A percentile compares a stretch with the other conserved stretches of the same genome.
Conservation (phyloP, 2,888 invertebrate species). For the Dermolepida albohirtum region DNA sequence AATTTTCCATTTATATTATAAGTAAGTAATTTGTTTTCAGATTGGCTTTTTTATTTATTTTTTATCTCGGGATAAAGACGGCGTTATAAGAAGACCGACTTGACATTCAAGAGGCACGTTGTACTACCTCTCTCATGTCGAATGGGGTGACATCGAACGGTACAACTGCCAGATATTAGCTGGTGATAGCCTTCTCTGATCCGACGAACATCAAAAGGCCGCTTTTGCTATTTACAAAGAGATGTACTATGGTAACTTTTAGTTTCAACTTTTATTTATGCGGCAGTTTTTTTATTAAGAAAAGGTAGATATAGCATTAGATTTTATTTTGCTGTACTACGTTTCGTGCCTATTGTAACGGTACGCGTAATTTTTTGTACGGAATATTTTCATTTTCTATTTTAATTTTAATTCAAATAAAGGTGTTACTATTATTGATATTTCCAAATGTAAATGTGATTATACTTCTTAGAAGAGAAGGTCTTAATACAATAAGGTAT, state of each 20-base stretch:
- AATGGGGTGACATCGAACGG: constrained; percentile 16
- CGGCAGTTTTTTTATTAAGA: too few species aligned
- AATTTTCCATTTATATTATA: constrained; percentile 59
- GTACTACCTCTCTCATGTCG: constrained; percentile 16
- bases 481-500: too few species aligned
- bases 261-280: too few species aligned
- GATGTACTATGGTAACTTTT: not conserved
- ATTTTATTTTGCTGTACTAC: too few species aligned
- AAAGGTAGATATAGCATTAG: too few species aligned
- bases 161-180: constrained; percentile 50
- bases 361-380: too few species aligned
- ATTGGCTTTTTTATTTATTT: constrained; percentile 59
- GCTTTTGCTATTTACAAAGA: constrained; percentile 45
- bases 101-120: constrained; percentile 24
- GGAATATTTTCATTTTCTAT: too few species aligned
- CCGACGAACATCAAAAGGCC: constrained; percentile 47
- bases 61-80: constrained; percentile 50
- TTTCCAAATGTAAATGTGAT: too few species aligned
- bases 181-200: constrained; percentile 51
- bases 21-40: constrained; percentile 60
- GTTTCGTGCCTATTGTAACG: too few species aligned
- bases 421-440: too few species aligned
- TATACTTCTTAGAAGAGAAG: too few species aligned
- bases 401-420: too few species aligned
- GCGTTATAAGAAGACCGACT: constrained; percentile 19